These are phyloP conservation scores for Drosophila prosaltans DNA, from an alignment of 1,140 invertebrate genomes.

Conservation along the genomic window DNA sequence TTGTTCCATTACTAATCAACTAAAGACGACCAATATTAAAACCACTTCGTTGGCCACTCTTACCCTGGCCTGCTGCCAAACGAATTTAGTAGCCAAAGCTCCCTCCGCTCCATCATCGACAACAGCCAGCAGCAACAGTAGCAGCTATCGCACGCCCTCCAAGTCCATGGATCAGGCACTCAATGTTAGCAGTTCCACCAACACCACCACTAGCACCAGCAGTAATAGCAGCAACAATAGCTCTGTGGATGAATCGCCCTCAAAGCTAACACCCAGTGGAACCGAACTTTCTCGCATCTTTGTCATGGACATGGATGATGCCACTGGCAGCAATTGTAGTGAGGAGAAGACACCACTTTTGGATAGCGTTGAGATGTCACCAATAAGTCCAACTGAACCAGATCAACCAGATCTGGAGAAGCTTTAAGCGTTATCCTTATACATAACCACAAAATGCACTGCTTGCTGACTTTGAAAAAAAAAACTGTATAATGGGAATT, in stretches of 20 bases:
- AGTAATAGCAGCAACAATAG: conserved; percentile 56
- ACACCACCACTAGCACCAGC: conserved; percentile 25
- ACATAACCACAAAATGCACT: conserved; percentile 24
- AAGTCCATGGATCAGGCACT: conserved; percentile 66
- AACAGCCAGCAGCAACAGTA: conserved; percentile 15
- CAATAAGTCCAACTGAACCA: conserved; percentile 81
- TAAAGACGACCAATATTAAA: conserved; percentile 82
- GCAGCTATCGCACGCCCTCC: conserved; percentile 65
- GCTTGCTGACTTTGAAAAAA: neutral
- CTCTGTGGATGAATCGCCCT: conserved; percentile 75
- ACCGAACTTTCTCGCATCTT: conserved; percentile 76
- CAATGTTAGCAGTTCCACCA: conserved; percentile 31
- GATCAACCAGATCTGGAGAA: conserved; percentile 65
- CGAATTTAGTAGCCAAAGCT: conserved; percentile 71
- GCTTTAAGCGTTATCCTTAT: conserved; percentile 48
- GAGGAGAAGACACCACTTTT: conserved; percentile 82
- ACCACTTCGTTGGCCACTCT: conserved; percentile 79
- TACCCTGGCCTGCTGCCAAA: conserved; percentile 71
- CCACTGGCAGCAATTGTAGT: conserved; percentile 66
- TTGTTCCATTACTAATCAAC: conserved; percentile 72
- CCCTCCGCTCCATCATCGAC: conserved; percentile 42
- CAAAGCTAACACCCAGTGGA: conserved; percentile 65
- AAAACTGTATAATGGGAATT: too few relatives aligned
- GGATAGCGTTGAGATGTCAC: conserved; percentile 82
- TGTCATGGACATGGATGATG: conserved; percentile 77